Evolutionary conservation across 2,888 invertebrate species (phyloP).

Genomic region (Macaria liturata): DNA sequence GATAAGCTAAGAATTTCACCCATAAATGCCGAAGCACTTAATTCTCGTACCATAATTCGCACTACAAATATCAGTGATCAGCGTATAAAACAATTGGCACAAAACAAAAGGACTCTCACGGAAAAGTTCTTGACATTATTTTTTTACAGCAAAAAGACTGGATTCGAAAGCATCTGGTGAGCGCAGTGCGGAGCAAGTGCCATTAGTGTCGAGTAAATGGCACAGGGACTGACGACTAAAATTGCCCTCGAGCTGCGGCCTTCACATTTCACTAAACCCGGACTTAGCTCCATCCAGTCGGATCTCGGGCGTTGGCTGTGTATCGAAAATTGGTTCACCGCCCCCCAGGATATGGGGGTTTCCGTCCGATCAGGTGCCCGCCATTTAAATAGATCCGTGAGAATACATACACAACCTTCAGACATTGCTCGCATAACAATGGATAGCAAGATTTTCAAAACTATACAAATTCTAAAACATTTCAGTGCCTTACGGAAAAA

Average conservation of each 20-base stretch:
- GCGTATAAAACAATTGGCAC: background rate
- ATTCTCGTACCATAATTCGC: too few species aligned
- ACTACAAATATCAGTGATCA: background rate
- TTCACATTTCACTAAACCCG: slow-evolving; percentile 82
- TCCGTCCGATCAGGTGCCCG: slow-evolving; percentile 1
- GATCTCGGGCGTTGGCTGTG: slow-evolving; percentile 38
- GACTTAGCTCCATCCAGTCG: slow-evolving; percentile 77
- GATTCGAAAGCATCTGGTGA: slow-evolving; percentile 33
- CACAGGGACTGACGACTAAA: slow-evolving; percentile 73
- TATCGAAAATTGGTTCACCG: slow-evolving; percentile 24
- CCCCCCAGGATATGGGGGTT: slow-evolving; percentile 11
- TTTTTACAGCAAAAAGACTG: slow-evolving; percentile 27
- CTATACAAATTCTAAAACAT: too few species aligned
- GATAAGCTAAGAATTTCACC: too few species aligned
- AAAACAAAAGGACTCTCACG: slow-evolving; percentile 11
- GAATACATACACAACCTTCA: background rate
- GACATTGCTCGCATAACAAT: too few species aligned
- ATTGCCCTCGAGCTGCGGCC: slow-evolving; percentile 72
- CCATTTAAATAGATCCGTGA: background rate
- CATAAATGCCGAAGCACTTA: background rate
- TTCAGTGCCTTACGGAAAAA: too few species aligned
- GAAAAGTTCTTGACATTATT: slow-evolving; percentile 28
- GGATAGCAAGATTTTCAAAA: too few species aligned
- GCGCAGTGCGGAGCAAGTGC: slow-evolving; percentile 33
- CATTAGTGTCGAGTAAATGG: slow-evolving; percentile 63